Conservation (phyloP, 2,888 invertebrate species). For the Meiosimyza decipiens region DNA sequence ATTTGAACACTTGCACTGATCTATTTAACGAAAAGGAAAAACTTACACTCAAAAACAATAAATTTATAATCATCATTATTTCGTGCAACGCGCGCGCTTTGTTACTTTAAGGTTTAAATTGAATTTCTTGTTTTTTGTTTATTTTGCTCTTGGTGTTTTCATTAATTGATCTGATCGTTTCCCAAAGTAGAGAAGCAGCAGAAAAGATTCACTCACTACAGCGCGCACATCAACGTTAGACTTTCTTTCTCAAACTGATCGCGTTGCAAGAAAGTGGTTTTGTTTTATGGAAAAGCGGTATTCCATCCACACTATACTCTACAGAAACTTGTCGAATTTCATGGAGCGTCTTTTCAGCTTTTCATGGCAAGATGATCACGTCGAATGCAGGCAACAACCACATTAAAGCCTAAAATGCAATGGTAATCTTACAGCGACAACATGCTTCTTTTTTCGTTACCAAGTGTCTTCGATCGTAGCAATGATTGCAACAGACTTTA, state of each 20-base stretch:
- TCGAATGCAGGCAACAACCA: conserved; percentile 16
- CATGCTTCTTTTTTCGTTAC: conserved; percentile 7
- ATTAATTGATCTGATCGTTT: neutral
- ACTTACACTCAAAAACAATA: no score
- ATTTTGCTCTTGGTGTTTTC: no score
- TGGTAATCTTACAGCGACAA: neutral
- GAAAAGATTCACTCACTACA: conserved; percentile 42
- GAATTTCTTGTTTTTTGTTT: no score
- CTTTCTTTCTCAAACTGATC: conserved; percentile 66
- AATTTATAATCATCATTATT: neutral
- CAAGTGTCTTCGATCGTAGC: neutral
- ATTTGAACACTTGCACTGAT: no score
- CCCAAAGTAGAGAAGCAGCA: neutral
- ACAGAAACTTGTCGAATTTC: neutral
- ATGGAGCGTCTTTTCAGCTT: neutral
- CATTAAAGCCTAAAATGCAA: neutral
- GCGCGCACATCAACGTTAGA: conserved; percentile 54
- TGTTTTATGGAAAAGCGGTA: conserved; percentile 57
- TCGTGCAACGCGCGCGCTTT: conserved; percentile 37
- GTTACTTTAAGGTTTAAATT: conserved; percentile 44
- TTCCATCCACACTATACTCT: neutral
- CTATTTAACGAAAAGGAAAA: no score
- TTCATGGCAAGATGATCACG: conserved; percentile 25
- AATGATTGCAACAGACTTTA: no score
- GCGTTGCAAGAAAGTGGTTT: conserved; percentile 63